Percentiles rank a stretch among this genome's conserved stretches.
These are phyloP conservation scores for Rosalia funebris DNA, from an alignment of 2,888 invertebrate species.

Conservation along the genomic window DNA sequence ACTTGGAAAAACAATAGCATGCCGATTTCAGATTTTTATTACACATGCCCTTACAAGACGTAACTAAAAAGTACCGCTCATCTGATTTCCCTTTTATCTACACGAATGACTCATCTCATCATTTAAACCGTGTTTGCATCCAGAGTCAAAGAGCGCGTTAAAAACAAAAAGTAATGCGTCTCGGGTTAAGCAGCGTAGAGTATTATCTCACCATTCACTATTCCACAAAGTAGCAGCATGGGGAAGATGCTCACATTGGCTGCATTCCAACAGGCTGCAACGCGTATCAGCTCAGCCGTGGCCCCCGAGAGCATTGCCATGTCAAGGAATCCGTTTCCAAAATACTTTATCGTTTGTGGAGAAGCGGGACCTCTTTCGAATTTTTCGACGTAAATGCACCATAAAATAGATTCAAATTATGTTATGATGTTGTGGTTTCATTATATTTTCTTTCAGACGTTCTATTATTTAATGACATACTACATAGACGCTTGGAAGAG, in stretches of 20 bases:
- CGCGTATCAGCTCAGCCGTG: constrained; percentile 46
- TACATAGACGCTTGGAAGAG: constrained; percentile 50
- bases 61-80: no score
- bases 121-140: constrained; percentile 21
- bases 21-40: no score
- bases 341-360: constrained; percentile 47
- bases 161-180: constrained; percentile 45
- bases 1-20: no score
- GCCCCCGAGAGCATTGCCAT: constrained; percentile 33
- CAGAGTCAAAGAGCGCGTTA: constrained; percentile 26
- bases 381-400: constrained; percentile 46
- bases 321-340: constrained; percentile 34
- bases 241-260: constrained; percentile 57
- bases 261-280: constrained; percentile 59
- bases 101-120: no score
- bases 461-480: constrained; percentile 49
- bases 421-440: constrained; percentile 54
- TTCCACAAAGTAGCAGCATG: constrained; percentile 44
- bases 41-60: no score
- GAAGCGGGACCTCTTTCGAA: constrained; percentile 39
- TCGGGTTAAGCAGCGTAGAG: constrained; percentile 52
- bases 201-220: constrained; percentile 53
- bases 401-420: constrained; percentile 50
- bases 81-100: no score
- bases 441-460: constrained; percentile 40